Evolutionary conservation across 2,888 invertebrate genomes (phyloP).

Genomic region (Spilosoma lubricipeda): DNA sequence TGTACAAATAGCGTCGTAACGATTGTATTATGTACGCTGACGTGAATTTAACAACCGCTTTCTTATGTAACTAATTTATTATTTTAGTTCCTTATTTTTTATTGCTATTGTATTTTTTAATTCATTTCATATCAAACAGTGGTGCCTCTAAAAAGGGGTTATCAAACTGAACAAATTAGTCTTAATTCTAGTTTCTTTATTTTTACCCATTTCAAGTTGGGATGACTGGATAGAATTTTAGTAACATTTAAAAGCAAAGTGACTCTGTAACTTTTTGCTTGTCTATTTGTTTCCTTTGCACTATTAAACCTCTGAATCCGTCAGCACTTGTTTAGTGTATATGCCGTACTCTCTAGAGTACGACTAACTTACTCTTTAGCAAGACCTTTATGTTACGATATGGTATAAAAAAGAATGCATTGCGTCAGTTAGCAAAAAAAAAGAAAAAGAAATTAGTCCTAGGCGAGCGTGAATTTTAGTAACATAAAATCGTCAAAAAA

Average conservation of each 20-base stretch:
- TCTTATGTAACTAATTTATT: background rate
- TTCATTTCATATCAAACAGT: background rate
- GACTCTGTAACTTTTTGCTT: too few relatives aligned
- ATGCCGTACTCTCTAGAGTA: background rate
- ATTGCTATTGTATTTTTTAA: background rate
- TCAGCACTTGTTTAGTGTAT: background rate
- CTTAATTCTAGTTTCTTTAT: background rate
- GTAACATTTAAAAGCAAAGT: background rate
- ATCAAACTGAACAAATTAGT: background rate
- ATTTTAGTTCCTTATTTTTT: constrained; percentile 3
- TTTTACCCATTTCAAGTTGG: too few relatives aligned
- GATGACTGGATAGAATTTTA: background rate
- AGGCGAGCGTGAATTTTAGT: background rate
- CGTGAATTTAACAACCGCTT: background rate
- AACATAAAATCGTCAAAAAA: too few relatives aligned
- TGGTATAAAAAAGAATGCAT: background rate
- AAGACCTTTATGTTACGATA: too few relatives aligned
- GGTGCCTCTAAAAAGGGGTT: background rate
- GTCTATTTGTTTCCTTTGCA: background rate
- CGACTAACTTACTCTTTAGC: background rate
- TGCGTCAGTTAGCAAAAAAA: background rate
- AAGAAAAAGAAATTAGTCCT: too few relatives aligned
- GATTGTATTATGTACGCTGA: constrained; percentile 2
- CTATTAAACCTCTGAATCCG: background rate
- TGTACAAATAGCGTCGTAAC: background rate